Percentiles rank a stretch among this genome's conserved stretches.
These are phyloP conservation scores for Venturia canescens DNA, from an alignment of 1,140 invertebrate genomes.

Conservation along the genomic window DNA sequence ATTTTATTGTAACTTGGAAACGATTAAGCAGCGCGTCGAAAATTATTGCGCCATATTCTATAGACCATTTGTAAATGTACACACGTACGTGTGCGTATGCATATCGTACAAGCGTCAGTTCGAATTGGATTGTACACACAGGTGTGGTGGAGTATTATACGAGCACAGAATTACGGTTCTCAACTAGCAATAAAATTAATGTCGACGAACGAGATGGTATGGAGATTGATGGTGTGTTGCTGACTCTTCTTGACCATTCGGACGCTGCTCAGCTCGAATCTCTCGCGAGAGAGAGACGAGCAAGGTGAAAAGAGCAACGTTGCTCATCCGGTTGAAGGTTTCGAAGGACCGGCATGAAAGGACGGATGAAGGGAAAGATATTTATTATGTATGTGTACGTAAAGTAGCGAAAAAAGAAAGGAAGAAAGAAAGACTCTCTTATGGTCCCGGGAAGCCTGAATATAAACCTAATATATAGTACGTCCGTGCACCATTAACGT, in stretches of 20 bases:
- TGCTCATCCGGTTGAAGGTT: slow-evolving; percentile 42
- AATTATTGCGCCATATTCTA: slow-evolving; percentile 37
- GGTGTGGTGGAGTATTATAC: slow-evolving; percentile 27
- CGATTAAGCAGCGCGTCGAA: neutral
- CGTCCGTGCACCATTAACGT: slow-evolving; percentile 25
- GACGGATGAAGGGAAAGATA: neutral
- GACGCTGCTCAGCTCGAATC: neutral
- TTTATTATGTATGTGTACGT: slow-evolving; percentile 1
- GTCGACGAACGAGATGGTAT: slow-evolving; percentile 43
- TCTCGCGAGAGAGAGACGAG: neutral
- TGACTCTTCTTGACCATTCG: neutral
- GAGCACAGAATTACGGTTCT: slow-evolving; percentile 42
- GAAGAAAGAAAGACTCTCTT: slow-evolving; percentile 25
- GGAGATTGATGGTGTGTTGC: slow-evolving; percentile 37
- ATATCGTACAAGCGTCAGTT: neutral
- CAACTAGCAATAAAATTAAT: slow-evolving; percentile 47
- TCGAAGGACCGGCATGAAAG: slow-evolving; percentile 29
- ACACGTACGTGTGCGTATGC: neutral
- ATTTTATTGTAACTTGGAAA: slow-evolving; percentile 39
- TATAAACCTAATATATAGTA: slow-evolving; percentile 41
- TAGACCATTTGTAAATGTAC: neutral
- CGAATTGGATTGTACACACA: slow-evolving; percentile 11
- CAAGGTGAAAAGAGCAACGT: slow-evolving; percentile 43
- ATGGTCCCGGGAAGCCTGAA: slow-evolving; percentile 28
- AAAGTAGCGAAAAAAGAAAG: neutral